Evolutionary conservation across 2,888 invertebrate genomes (phyloP).

Genomic region (Cheilosia soror): DNA sequence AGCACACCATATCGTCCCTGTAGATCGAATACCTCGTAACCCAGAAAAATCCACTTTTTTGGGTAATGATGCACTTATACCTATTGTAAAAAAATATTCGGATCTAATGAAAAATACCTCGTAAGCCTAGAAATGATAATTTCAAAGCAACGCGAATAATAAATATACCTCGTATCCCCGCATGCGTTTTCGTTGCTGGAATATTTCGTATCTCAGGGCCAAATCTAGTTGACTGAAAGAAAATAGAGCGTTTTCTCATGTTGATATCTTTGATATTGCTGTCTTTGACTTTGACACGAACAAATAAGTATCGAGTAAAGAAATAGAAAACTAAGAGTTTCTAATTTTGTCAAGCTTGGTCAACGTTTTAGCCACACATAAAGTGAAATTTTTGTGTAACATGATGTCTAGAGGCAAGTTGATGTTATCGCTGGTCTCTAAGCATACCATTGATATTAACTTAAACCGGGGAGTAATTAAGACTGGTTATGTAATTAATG

Average conservation of each 20-base stretch:
- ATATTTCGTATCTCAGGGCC: constrained; percentile 1
- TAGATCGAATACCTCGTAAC: constrained; percentile 3
- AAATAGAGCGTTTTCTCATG: background rate
- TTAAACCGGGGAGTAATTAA: constrained; percentile 17
- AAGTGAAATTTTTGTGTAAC: background rate
- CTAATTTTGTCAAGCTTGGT: no score
- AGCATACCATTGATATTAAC: constrained; percentile 22
- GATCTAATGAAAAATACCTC: no score
- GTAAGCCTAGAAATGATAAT: background rate
- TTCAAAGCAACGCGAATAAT: constrained; percentile 4
- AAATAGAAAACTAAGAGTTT: background rate
- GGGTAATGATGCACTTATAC: constrained; percentile 16
- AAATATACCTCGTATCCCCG: background rate
- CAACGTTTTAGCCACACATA: background rate
- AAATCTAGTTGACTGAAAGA: constrained; percentile 8
- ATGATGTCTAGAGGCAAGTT: constrained; percentile 32
- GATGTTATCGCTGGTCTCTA: constrained; percentile 26
- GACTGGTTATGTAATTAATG: constrained; percentile 6
- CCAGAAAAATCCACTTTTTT: background rate
- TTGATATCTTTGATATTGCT: constrained; percentile 12
- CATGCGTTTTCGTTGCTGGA: constrained; percentile 7
- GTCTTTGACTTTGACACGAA: background rate
- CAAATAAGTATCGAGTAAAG: constrained; percentile 7
- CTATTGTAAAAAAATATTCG: background rate
- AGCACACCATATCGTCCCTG: background rate